Evolutionary conservation across 2,113 vertebrate genomes (phyloP).

Genomic region (Peucedramus taeniatus): DNA sequence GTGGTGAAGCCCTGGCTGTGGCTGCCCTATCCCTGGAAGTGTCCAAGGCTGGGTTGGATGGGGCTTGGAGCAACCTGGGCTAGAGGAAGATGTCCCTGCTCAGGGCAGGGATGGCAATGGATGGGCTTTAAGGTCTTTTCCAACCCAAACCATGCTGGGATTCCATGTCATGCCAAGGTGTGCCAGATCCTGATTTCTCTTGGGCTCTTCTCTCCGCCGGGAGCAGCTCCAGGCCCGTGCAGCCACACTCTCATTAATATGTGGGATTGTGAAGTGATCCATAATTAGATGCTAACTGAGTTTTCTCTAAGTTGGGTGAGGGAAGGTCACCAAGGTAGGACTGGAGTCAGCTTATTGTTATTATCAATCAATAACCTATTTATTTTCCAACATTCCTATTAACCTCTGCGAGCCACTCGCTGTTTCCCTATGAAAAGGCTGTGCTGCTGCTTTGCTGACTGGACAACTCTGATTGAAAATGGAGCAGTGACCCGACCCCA

Average conservation of each 20-base stretch:
- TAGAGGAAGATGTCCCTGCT: neutral
- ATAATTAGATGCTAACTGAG: conserved; percentile 77
- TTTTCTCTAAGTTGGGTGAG: conserved; percentile 69
- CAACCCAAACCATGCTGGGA: neutral
- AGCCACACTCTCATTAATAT: conserved; percentile 57
- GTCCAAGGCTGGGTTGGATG: fast-evolving
- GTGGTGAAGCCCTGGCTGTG: neutral
- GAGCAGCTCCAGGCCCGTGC: neutral
- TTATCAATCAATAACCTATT: conserved; percentile 83
- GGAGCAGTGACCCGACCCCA: conserved; percentile 58
- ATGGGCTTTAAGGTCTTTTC: neutral
- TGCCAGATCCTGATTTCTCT: neutral
- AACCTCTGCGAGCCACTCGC: conserved; percentile 74
- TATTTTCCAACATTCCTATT: conserved; percentile 81
- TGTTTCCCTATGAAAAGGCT: conserved; percentile 70
- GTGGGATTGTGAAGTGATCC: conserved; percentile 8
- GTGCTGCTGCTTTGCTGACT: conserved; percentile 69
- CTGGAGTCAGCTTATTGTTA: conserved; percentile 75
- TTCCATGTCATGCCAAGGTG: neutral
- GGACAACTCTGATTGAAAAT: conserved; percentile 76
- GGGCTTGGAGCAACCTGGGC: neutral
- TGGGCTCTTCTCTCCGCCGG: neutral
- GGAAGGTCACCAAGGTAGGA: conserved; percentile 70
- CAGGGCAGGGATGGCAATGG: neutral
- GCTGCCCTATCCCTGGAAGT: neutral